These are phyloP conservation scores for Ctenomys sociabilis DNA, from an alignment of 2,113 vertebrate genomes.

Conservation along the genomic window DNA sequence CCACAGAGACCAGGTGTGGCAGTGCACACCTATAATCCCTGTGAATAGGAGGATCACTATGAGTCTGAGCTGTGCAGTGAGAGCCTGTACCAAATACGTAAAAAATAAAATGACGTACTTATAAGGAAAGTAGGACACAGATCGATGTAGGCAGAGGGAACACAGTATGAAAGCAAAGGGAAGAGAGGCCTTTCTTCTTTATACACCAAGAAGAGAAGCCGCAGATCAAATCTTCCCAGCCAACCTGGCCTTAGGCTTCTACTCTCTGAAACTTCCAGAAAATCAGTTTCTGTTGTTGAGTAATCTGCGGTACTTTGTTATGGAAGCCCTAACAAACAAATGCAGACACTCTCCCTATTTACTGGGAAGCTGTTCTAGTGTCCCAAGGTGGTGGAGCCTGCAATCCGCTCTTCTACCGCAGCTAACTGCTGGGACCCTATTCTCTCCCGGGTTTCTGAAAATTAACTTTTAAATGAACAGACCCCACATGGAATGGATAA, in stretches of 20 bases:
- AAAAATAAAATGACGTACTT: neutral
- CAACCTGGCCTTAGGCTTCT: neutral
- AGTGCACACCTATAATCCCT: too few relatives aligned
- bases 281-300: neutral
- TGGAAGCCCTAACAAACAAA: neutral
- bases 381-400: neutral
- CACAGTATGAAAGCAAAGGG: neutral
- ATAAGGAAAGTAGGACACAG: neutral
- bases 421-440: neutral
- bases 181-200: too few relatives aligned
- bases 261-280: neutral
- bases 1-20: too few relatives aligned
- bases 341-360: neutral
- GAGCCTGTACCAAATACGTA: too few relatives aligned
- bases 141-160: neutral
- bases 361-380: neutral
- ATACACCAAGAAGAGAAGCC: neutral
- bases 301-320: neutral
- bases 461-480: neutral
- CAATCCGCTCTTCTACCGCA: neutral
- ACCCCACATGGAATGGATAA: neutral
- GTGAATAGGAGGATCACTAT: too few relatives aligned
- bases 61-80: too few relatives aligned
- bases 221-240: neutral
- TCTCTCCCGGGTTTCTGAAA: slow-evolving; percentile 19